Evolutionary conservation across 2,888 invertebrate genomes (phyloP).

Genomic region (Cordilura impudica): DNA sequence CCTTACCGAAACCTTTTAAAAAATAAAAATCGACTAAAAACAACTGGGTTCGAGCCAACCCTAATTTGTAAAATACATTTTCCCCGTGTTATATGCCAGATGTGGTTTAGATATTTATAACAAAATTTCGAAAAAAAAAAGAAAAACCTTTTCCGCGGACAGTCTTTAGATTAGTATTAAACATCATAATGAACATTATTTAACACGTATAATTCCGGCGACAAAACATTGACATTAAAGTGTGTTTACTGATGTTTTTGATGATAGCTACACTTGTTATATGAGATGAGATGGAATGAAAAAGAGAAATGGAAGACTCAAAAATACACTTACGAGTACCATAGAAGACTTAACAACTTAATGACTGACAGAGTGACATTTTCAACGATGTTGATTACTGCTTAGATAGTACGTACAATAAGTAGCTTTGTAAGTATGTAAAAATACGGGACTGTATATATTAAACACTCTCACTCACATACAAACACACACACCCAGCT

Average conservation of each 20-base stretch:
- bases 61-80: too few species aligned
- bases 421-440: slow-evolving; percentile 8
- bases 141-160: too few species aligned
- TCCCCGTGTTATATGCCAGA: too few species aligned
- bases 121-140: too few species aligned
- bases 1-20: too few species aligned
- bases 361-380: slow-evolving; percentile 51
- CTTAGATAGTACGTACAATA: slow-evolving; percentile 31
- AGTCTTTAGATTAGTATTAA: not conserved
- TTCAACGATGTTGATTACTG: slow-evolving; percentile 41
- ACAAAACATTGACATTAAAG: slow-evolving; percentile 23
- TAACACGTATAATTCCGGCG: slow-evolving; percentile 10
- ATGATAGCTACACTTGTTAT: slow-evolving; percentile 47
- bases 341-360: slow-evolving; percentile 48
- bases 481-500: not conserved
- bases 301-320: not conserved
- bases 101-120: too few species aligned
- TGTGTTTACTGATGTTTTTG: slow-evolving; percentile 33
- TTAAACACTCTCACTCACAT: not conserved
- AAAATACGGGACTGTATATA: not conserved
- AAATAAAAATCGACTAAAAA: too few species aligned
- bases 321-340: not conserved
- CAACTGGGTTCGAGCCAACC: too few species aligned
- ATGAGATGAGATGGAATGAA: not conserved
- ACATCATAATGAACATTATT: slow-evolving; percentile 17